These are phyloP conservation scores for Vulpes ferrilata DNA, from an alignment of 2,113 vertebrate species.

Conservation along the genomic window DNA sequence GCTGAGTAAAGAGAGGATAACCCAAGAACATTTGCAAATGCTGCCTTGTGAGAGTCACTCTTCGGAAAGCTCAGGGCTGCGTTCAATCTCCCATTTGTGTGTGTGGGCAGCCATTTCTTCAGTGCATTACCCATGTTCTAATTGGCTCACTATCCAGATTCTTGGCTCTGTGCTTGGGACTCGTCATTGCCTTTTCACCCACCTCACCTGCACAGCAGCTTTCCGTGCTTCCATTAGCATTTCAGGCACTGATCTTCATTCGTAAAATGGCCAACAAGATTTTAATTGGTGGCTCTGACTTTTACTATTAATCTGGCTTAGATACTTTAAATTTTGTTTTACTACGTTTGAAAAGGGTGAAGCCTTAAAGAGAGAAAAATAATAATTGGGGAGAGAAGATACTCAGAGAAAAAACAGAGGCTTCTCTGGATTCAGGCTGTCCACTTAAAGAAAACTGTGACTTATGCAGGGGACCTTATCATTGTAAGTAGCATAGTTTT, in stretches of 20 bases:
- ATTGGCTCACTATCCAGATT: slow-evolving; percentile 59
- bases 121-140: neutral
- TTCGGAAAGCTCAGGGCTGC: neutral
- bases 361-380: neutral
- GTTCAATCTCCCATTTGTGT: neutral
- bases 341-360: neutral
- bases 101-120: slow-evolving; percentile 71
- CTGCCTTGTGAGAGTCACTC: neutral
- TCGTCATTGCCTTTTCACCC: slow-evolving; percentile 58
- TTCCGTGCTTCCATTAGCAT: neutral
- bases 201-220: slow-evolving; percentile 59
- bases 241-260: neutral
- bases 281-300: slow-evolving; percentile 16
- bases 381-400: neutral
- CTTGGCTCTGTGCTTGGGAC: slow-evolving; percentile 71
- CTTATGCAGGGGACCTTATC: neutral
- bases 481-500: slow-evolving; percentile 36
- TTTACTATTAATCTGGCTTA: neutral
- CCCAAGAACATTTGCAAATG: neutral
- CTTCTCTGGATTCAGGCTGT: neutral
- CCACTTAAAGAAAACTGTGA: neutral
- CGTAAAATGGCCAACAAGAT: neutral
- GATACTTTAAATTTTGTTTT: neutral
- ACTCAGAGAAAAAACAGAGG: neutral
- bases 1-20: neutral